Evolutionary conservation across 1,140 invertebrate species (phyloP), one percentile per base, ranked within the genome.

Genomic region (Solenopsis fugax): DNA sequence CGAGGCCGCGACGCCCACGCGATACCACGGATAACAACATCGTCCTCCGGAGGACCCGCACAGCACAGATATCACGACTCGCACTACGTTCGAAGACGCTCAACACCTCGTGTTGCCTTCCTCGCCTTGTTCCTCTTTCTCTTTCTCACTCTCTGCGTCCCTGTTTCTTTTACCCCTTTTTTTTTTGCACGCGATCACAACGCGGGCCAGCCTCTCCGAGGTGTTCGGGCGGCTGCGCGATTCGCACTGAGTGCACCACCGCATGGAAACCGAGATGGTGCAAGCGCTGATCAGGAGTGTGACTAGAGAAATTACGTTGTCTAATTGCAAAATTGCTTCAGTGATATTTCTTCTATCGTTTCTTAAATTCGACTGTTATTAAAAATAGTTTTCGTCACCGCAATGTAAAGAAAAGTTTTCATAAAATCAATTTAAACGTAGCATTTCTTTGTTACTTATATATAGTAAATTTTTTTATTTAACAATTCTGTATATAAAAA

Each of bases 191-290:
- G 29, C 77, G 56, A 86, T 80, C 64, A 48, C 52, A 60, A 82
- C 73, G 75, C 84, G 76, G 29, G 48, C 76, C 48, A 86, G 29
- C 50, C 88, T 72, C 45, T 58, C 58, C 73, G 56, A 90, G 52
- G 54, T 86, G 72, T 82, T 86, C 86, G 72, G 82, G 93, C 93
- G 93, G 89, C 93, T 94, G 94, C 94, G 93, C 94, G 93, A 93
- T 90, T 91, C 72, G 72, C 58, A 94, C 93, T 93, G 90, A 94
- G 85, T 87, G 84, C 92, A 92, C 88, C 91, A 91, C 91, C 92
- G 89, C 89, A 92, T 90, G 86, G 87, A 82, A 92, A 91, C 90
- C 87, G 4, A 87, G 76, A 89, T 85, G 81, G 76, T 89, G 71
- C 80, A 21, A 58, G 65, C 85, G 77, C 29, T 78, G 45, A 58